Evolutionary conservation across 2,888 invertebrate genomes (phyloP).

Genomic region (Hetaerina titia): DNA sequence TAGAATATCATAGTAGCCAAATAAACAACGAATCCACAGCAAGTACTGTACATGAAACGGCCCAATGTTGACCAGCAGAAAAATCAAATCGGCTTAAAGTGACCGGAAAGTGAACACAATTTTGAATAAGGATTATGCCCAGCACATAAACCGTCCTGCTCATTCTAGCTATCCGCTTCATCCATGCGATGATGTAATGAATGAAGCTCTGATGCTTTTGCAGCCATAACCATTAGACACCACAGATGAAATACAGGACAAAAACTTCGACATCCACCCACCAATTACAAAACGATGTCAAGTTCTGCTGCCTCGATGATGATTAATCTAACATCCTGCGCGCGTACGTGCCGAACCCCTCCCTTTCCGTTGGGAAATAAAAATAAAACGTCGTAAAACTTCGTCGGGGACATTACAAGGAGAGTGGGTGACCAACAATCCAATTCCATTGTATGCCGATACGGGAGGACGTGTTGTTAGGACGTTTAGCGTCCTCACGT

Average conservation of each 20-base stretch:
- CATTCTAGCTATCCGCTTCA: neutral
- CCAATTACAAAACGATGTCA: neutral
- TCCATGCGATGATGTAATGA: neutral
- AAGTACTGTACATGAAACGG: no score
- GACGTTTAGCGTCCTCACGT: neutral
- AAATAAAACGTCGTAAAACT: neutral
- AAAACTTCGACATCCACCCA: neutral
- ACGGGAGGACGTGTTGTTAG: neutral
- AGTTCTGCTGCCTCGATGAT: neutral
- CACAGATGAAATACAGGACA: neutral
- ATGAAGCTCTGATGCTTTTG: neutral
- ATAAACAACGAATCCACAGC: no score
- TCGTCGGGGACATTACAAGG: neutral
- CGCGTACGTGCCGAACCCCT: neutral
- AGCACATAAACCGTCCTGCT: neutral
- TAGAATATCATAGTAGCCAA: no score
- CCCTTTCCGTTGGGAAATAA: neutral
- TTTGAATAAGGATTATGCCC: neutral
- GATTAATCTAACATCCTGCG: neutral
- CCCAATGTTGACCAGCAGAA: neutral
- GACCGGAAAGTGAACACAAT: neutral
- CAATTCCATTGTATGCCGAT: constrained; percentile 34
- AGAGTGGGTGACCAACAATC: neutral
- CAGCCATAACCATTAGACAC: neutral
- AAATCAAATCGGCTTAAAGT: neutral